Evolutionary conservation across 1,140 invertebrate species (phyloP).

Genomic region (Archegozetes longisetosus): DNA sequence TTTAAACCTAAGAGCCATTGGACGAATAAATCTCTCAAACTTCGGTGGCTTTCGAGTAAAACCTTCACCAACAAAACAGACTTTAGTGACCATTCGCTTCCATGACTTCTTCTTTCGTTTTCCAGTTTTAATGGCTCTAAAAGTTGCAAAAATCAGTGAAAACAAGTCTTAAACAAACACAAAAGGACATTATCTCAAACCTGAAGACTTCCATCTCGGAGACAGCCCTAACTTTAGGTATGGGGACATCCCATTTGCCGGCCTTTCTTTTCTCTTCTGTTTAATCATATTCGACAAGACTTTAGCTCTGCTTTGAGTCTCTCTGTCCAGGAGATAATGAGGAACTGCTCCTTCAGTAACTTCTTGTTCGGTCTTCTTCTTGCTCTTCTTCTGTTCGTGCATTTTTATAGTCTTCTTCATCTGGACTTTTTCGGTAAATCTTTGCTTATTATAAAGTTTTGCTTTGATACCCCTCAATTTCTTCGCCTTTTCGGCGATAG

Average conservation of each 20-base stretch:
- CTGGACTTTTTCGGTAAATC: conserved; percentile 94
- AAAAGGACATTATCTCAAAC: background rate
- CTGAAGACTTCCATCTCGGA: conserved; percentile 91
- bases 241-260: conserved; percentile 98
- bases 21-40: conserved; percentile 96
- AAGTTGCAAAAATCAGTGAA: background rate
- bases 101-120: conserved; percentile 92
- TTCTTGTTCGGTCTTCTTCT: conserved; percentile 46
- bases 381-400: conserved; percentile 63
- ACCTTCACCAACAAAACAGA: conserved; percentile 90
- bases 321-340: conserved; percentile 88
- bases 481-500: conserved; percentile 70
- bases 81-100: conserved; percentile 99
- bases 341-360: conserved; percentile 79
- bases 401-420: conserved; percentile 95
- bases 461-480: conserved; percentile 90
- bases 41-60: conserved; percentile 99
- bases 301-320: conserved; percentile 82
- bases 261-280: conserved; percentile 97
- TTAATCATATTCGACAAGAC: conserved; percentile 98
- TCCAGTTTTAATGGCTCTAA: conserved; percentile 75
- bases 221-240: conserved; percentile 93
- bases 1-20: conserved; percentile 90
- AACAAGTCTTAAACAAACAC: background rate
- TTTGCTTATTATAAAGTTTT: conserved; percentile 91